These are phyloP conservation scores for Anoplopoma fimbria DNA, from an alignment of 2,113 vertebrate genomes.

Conservation along the genomic window DNA sequence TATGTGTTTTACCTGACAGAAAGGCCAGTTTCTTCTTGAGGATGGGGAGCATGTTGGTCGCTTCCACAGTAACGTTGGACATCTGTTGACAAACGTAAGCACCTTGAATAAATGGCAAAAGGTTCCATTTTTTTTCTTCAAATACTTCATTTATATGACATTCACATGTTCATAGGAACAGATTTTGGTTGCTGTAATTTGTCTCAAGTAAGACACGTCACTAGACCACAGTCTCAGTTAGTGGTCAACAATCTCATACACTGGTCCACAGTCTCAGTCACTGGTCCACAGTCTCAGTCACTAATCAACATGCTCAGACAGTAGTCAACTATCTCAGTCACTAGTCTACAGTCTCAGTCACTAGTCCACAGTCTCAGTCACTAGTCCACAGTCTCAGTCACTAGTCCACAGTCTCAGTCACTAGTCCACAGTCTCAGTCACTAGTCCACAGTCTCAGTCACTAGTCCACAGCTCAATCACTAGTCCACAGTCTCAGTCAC, in stretches of 20 bases:
- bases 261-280: too few species aligned
- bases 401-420: neutral
- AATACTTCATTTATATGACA: neutral
- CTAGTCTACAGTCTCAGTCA: neutral
- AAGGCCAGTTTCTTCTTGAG: slow-evolving; percentile 98
- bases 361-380: neutral
- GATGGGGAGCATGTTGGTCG: slow-evolving; percentile 91
- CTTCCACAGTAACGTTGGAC: slow-evolving; percentile 88
- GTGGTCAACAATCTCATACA: neutral
- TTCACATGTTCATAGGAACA: neutral
- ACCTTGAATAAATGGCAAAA: neutral
- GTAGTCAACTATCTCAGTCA: neutral
- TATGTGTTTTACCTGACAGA: slow-evolving; percentile 90
- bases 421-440: neutral
- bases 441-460: too few species aligned
- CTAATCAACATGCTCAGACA: neutral
- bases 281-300: neutral
- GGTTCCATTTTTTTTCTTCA: neutral
- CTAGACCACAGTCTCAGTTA: too few species aligned
- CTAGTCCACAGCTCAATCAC: too few species aligned
- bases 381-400: too few species aligned
- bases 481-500: too few species aligned
- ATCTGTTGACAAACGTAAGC: slow-evolving; percentile 54
- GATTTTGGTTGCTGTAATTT: neutral
- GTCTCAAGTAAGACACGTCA: neutral